These are phyloP conservation scores for Drosophila paramelanica DNA, from an alignment of 2,888 invertebrate species.

Conservation along the genomic window DNA sequence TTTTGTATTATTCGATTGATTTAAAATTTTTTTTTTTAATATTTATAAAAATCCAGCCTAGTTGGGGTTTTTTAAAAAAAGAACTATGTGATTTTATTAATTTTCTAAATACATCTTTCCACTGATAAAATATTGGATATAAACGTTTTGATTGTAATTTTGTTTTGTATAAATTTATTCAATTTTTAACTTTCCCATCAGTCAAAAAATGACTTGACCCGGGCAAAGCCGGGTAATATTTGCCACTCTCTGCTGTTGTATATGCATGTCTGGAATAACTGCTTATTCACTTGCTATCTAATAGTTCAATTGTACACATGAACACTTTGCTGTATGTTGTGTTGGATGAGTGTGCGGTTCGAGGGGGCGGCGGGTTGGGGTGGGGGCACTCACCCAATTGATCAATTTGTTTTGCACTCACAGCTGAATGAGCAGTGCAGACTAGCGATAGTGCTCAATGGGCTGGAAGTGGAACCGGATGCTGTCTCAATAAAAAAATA, in stretches of 20 bases:
- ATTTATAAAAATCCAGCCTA: too few relatives aligned
- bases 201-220: not conserved
- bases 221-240: not conserved
- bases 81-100: too few relatives aligned
- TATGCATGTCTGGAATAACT: not conserved
- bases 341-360: not conserved
- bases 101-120: too few relatives aligned
- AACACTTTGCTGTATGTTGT: not conserved
- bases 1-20: too few relatives aligned
- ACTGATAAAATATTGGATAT: too few relatives aligned
- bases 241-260: not conserved
- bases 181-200: too few relatives aligned
- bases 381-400: constrained; percentile 40
- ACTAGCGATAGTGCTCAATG: constrained; percentile 48
- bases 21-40: too few relatives aligned
- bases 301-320: not conserved
- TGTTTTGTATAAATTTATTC: too few relatives aligned
- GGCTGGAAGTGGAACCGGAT: constrained; percentile 56
- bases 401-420: constrained; percentile 54
- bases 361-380: not conserved
- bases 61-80: too few relatives aligned
- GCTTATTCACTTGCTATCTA: constrained; percentile 18
- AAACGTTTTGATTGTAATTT: too few relatives aligned
- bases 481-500: constrained; percentile 40
- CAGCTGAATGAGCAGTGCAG: constrained; percentile 44